These are phyloP conservation scores for Menidia beryllina DNA, from an alignment of 2,113 vertebrate species.

Conservation along the genomic window DNA sequence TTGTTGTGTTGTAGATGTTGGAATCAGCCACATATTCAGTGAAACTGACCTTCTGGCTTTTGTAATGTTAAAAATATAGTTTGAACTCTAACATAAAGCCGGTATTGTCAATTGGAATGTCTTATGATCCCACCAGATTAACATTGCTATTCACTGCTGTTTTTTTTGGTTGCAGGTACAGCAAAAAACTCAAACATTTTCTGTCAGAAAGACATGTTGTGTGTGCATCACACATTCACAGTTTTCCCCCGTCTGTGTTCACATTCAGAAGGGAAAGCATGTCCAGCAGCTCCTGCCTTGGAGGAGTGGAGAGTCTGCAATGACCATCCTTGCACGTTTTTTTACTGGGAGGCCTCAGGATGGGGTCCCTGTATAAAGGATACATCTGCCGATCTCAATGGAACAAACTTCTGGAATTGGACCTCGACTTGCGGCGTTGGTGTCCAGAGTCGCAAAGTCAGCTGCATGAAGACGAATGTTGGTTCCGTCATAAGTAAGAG, in stretches of 20 bases:
- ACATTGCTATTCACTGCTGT: too few relatives aligned
- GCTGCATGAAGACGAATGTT: conserved; percentile 86
- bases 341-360: conserved; percentile 89
- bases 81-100: conserved; percentile 12
- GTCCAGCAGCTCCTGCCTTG: conserved; percentile 85
- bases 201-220: neutral
- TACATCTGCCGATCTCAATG: conserved; percentile 74
- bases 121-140: neutral
- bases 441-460: conserved; percentile 87
- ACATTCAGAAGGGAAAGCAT: conserved; percentile 85
- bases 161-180: neutral
- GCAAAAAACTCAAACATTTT: too few relatives aligned
- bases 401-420: conserved; percentile 73
- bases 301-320: conserved; percentile 91
- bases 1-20: neutral
- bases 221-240: neutral
- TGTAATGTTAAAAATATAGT: conserved; percentile 23
- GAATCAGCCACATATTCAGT: neutral
- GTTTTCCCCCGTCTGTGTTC: neutral
- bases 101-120: neutral
- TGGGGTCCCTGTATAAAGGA: conserved; percentile 90
- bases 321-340: conserved; percentile 85
- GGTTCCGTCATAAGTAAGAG: conserved; percentile 90
- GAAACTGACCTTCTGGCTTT: conserved; percentile 25
- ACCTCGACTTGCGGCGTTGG: conserved; percentile 86